These are phyloP conservation scores for Miopithecus talapoin DNA, from an alignment of 2,797 vertebrate species.

Conservation along the genomic window DNA sequence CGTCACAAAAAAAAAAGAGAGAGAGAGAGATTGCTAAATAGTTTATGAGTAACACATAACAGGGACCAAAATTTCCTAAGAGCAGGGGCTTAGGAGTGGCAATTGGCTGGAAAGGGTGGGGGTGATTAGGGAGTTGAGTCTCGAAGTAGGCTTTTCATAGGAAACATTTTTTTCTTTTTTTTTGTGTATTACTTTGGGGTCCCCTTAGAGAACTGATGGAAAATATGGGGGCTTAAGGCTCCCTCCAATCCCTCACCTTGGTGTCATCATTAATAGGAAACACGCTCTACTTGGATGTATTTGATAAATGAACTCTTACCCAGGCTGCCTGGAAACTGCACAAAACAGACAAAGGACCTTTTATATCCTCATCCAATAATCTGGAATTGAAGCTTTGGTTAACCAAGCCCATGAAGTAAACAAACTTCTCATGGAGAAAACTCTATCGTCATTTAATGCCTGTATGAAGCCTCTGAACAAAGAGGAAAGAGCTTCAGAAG, in stretches of 20 bases:
- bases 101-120: not conserved
- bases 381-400: not conserved
- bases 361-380: not conserved
- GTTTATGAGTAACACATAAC: not conserved
- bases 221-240: not conserved
- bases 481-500: conserved; percentile 21
- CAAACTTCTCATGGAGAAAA: not conserved
- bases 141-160: not conserved
- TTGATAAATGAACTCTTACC: conserved; percentile 8
- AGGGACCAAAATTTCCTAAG: not conserved
- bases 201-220: not conserved
- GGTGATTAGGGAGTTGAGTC: not conserved
- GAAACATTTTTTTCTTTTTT: not conserved
- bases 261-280: not conserved
- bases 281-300: not conserved
- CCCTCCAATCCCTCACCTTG: not conserved
- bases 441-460: not conserved
- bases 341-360: not conserved
- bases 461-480: conserved; percentile 27
- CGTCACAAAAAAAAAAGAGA: too few relatives aligned
- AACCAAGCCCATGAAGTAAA: not conserved
- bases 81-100: not conserved
- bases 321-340: not conserved
- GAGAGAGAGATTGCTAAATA: not conserved
- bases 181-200: not conserved